These are phyloP conservation scores for Taenaris catops DNA, from an alignment of 2,888 invertebrate genomes.

Conservation along the genomic window DNA sequence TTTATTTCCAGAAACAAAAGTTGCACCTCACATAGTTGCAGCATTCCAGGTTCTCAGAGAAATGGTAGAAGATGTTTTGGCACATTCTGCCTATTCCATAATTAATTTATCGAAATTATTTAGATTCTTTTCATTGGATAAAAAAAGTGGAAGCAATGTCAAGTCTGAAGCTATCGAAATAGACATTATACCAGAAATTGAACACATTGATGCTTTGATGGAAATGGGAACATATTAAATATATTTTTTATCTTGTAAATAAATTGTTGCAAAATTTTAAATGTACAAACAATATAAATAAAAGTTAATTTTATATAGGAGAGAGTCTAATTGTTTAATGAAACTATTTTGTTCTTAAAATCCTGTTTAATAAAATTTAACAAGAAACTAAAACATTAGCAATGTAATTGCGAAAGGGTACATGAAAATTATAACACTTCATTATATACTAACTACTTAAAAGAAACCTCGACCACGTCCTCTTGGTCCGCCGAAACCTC, in stretches of 20 bases:
- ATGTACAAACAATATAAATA: neutral
- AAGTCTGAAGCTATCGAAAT: constrained; percentile 57
- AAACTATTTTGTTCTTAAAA: neutral
- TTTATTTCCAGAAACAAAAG: constrained; percentile 74
- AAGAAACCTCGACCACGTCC: constrained; percentile 46
- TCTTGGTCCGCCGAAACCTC: constrained; percentile 31
- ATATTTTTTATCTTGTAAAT: constrained; percentile 10
- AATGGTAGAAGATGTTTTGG: constrained; percentile 83
- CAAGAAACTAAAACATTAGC: neutral
- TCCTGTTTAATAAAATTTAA: constrained; percentile 1
- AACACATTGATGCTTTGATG: constrained; percentile 67
- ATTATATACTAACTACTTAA: constrained; percentile 18
- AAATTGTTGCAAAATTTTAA: neutral
- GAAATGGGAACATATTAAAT: constrained; percentile 54
- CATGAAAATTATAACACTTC: too few relatives aligned
- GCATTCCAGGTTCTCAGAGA: constrained; percentile 83
- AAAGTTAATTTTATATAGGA: constrained; percentile 2
- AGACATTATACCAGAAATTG: constrained; percentile 66
- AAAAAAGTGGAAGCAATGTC: constrained; percentile 40
- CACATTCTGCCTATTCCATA: constrained; percentile 84
- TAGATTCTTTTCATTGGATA: constrained; percentile 59
- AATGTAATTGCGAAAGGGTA: neutral
- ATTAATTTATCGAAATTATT: constrained; percentile 82
- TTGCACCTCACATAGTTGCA: constrained; percentile 67
- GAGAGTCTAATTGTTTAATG: too few relatives aligned